phyloP scores from a whole-genome alignment of 35 echinoderm and acorn worm species.

The Heliocidaris erythrogramma region DNA sequence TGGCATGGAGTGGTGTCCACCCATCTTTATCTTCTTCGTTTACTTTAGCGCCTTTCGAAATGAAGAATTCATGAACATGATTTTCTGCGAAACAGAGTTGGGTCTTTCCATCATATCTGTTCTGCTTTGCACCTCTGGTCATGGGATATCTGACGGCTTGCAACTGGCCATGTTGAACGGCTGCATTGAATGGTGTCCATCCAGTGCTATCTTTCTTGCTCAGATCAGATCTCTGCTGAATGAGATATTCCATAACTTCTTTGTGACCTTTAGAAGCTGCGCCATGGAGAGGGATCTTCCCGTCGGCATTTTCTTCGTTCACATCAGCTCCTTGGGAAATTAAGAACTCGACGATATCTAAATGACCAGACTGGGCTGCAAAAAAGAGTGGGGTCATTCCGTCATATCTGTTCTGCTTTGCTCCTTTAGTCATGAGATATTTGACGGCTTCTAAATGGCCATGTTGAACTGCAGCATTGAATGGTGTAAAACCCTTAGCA shows the following conservation, averaged over 20 bases:
- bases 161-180: not conserved
- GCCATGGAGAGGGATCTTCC: not conserved
- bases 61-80: too few relatives aligned
- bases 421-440: not conserved
- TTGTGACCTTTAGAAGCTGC: not conserved
- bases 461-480: too few relatives aligned
- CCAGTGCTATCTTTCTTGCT: not conserved
- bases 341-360: not conserved
- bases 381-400: not conserved
- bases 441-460: not conserved
- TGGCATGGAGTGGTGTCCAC: not conserved
- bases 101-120: not conserved
- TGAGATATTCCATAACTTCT: not conserved
- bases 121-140: not conserved
- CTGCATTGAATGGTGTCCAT: not conserved
- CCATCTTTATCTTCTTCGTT: not conserved
- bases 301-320: not conserved
- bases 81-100: too few relatives aligned
- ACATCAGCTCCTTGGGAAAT: not conserved
- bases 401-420: not conserved
- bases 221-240: not conserved
- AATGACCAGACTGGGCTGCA: not conserved
- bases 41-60: too few relatives aligned
- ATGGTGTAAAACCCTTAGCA: too few relatives aligned
- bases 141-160: not conserved